phyloP scores from a whole-genome alignment of 2,113 vertebrate genomes.

The Ptilorrhoa leucosticta region DNA sequence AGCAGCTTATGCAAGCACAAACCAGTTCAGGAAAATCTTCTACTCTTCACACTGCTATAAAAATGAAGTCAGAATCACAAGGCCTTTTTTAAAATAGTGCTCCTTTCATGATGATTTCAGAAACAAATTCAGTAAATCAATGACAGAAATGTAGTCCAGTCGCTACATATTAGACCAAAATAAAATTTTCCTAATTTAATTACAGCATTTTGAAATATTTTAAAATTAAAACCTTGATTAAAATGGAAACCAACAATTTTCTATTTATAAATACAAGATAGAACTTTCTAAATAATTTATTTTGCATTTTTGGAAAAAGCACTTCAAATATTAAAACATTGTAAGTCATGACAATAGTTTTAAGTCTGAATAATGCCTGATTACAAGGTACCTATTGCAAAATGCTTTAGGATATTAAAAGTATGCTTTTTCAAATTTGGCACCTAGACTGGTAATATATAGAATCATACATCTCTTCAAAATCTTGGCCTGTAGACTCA shows the following conservation, averaged over 20 bases:
- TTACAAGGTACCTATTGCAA: neutral
- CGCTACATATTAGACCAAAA: neutral
- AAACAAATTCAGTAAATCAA: slow-evolving; percentile 25
- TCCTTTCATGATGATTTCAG: slow-evolving; percentile 10
- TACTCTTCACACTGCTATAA: slow-evolving; percentile 25
- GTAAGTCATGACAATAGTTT: neutral
- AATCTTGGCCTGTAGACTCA: neutral
- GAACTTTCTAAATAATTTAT: neutral
- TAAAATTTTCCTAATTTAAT: neutral
- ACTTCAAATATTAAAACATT: neutral
- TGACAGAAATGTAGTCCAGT: slow-evolving; percentile 25
- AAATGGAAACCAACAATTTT: neutral
- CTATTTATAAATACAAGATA: neutral
- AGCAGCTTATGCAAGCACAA: slow-evolving; percentile 19
- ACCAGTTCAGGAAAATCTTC: slow-evolving; percentile 20
- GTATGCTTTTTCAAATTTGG: neutral
- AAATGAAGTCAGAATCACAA: slow-evolving; percentile 31
- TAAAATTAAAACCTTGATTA: slow-evolving; percentile 15
- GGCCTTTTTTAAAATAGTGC: neutral
- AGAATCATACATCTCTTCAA: neutral
- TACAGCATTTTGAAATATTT: neutral
- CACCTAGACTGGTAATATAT: neutral
- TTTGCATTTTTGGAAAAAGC: neutral
- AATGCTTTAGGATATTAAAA: neutral
- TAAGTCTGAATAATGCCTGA: neutral